These are phyloP conservation scores for Pseudonaja textilis DNA, from an alignment of 2,113 vertebrate species.

Conservation along the genomic window DNA sequence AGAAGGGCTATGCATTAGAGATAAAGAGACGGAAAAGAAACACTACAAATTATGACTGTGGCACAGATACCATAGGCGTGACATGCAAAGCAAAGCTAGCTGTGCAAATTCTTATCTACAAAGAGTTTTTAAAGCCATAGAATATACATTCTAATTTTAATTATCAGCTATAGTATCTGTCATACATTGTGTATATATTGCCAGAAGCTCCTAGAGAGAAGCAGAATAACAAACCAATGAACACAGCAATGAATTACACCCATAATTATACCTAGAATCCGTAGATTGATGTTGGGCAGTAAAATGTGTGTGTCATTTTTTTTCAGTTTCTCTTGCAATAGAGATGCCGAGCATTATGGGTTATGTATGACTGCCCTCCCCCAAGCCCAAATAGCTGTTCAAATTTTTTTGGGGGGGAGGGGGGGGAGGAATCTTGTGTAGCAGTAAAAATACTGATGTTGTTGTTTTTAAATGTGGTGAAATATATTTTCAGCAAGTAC, in stretches of 20 bases:
- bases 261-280: slow-evolving; percentile 13
- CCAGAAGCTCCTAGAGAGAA: background rate
- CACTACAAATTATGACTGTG: slow-evolving; percentile 55
- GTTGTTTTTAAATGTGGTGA: slow-evolving; percentile 16
- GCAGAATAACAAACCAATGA: background rate
- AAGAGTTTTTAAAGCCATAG: slow-evolving; percentile 27
- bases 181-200: background rate
- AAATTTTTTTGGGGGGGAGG: background rate
- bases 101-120: slow-evolving; percentile 58
- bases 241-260: background rate
- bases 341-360: slow-evolving; percentile 9
- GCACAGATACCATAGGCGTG: slow-evolving; percentile 53
- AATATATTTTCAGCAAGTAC: background rate
- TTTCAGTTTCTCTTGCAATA: slow-evolving; percentile 28
- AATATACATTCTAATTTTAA: background rate
- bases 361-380: background rate
- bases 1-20: slow-evolving; percentile 49
- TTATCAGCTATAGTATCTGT: background rate
- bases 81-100: slow-evolving; percentile 62
- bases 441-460: background rate
- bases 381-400: slow-evolving; percentile 49
- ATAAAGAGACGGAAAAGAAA: slow-evolving; percentile 46
- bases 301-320: background rate
- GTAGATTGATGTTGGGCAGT: slow-evolving; percentile 15
- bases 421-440: background rate